Evolutionary conservation across 2,113 vertebrate genomes (phyloP), one percentile per base, ranked within the genome.

Genomic region (Capreolus pygargus): DNA sequence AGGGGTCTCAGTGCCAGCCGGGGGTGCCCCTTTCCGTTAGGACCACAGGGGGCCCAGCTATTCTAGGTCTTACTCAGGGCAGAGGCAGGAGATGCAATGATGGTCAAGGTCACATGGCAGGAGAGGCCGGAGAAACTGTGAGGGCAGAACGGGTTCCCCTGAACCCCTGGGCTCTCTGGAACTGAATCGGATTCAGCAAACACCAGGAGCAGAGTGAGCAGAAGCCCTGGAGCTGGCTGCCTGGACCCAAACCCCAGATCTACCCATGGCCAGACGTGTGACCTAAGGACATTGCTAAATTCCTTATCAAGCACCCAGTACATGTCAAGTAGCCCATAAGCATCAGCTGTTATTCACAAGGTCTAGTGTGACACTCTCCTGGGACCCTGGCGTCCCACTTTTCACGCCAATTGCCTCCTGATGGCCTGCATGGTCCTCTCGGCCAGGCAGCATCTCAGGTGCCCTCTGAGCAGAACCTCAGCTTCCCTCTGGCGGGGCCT

Each of bases 301-400:
- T 3, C 28, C 13, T 5, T 25, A 8, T n/a, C 2, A 50, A 60
- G 39, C 1, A 1, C 39, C 83, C 9, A 28, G 64, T 15, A 6
- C 2, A 3, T 1, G 3, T 25, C 0, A 25, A 3, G 36, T 36
- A 43, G 19, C 21, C 28, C 1, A 3, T 25, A 6, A 33, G 16
- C 58, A 7, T 1, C 52, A 5, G 11, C 30, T 7, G 4, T 13
- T 17, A 10, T 10, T 1, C 15, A n/a, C 4, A 0, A 21, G 57
- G 47, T 39, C 27, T 11, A 8, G 47, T 14, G 0, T 0, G 2
- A n/a, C 17, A 12, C 47, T n/a, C 55, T 52, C n/a, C 47, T 0
- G 52, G 47, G 36, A 54, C 79, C 78, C 36, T 15, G 3, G 6
- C 45, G n/a, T 33, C 82, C 7, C 0, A 8, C 30, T 17, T 30